Conservation (phyloP, 2,888 invertebrate species). For the Acrobasis consociella region DNA sequence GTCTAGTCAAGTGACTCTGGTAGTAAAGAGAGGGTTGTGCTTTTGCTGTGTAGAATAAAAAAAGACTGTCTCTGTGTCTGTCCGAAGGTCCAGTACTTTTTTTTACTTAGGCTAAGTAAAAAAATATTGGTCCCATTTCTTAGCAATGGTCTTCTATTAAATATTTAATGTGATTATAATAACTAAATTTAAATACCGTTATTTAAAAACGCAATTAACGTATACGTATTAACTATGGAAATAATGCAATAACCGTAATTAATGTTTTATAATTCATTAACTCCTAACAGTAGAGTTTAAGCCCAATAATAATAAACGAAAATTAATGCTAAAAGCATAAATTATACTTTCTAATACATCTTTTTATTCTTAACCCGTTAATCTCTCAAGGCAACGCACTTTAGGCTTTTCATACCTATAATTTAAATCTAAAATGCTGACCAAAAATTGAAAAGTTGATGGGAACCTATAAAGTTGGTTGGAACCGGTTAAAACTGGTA, state of each 20-base stretch:
- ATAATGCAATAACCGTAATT: constrained; percentile 6
- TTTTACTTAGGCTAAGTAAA: too few relatives aligned
- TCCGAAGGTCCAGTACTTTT: too few relatives aligned
- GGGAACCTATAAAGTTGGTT: constrained; percentile 34
- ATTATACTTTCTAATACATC: constrained; percentile 22
- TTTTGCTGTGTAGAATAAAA: too few relatives aligned
- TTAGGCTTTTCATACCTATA: constrained; percentile 33
- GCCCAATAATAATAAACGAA: constrained; percentile 5
- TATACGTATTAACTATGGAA: not conserved
- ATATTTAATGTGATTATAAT: not conserved
- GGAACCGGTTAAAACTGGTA: constrained; percentile 34
- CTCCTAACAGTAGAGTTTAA: not conserved
- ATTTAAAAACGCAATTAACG: not conserved
- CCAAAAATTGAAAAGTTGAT: constrained; percentile 39
- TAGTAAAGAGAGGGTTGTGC: too few relatives aligned
- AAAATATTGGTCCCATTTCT: too few relatives aligned
- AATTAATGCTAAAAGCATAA: not conserved
- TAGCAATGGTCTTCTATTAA: too few relatives aligned
- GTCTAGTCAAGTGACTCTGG: too few relatives aligned
- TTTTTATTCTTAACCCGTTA: constrained; percentile 14
- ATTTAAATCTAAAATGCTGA: constrained; percentile 41
- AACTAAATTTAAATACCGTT: not conserved
- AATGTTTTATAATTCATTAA: constrained; percentile 12
- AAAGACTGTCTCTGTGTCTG: too few relatives aligned
- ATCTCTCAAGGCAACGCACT: constrained; percentile 16